A percentile compares a stretch with the other conserved stretches of the same genome.
These are phyloP conservation scores for Synanthedon myopaeformis DNA, from an alignment of 2,888 invertebrate genomes.

Conservation along the genomic window DNA sequence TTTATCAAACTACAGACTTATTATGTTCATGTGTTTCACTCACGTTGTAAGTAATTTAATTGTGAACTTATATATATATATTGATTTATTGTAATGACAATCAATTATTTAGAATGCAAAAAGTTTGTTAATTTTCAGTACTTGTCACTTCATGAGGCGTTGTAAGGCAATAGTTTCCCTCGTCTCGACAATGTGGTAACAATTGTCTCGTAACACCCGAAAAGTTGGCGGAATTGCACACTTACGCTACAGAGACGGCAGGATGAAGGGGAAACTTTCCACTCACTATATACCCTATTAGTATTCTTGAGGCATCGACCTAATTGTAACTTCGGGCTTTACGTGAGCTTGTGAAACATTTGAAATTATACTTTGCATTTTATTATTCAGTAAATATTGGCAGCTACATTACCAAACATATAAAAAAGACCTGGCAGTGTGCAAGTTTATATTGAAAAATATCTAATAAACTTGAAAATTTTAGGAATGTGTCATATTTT, in stretches of 20 bases:
- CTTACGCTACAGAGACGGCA: background rate
- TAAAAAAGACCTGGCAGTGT: no score
- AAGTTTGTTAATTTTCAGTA: background rate
- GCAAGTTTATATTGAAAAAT: no score
- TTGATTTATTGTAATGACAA: no score
- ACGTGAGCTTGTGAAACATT: background rate
- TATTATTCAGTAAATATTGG: background rate
- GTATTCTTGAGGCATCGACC: constrained; percentile 9
- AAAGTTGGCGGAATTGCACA: background rate
- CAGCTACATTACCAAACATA: background rate
- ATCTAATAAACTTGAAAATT: no score
- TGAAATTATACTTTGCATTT: background rate
- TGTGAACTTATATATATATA: no score
- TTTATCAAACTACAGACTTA: no score
- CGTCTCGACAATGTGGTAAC: background rate
- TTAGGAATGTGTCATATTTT: no score
- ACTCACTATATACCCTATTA: constrained; percentile 11
- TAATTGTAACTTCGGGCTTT: constrained; percentile 9
- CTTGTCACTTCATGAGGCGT: background rate
- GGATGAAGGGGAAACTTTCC: constrained; percentile 5
- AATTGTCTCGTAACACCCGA: background rate
- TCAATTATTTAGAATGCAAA: background rate
- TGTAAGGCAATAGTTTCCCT: background rate
- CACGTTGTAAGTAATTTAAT: no score
- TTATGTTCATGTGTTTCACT: no score